Conservation (phyloP, 53 echinoderm and acorn worm species). For the Actinopyga echinites region DNA sequence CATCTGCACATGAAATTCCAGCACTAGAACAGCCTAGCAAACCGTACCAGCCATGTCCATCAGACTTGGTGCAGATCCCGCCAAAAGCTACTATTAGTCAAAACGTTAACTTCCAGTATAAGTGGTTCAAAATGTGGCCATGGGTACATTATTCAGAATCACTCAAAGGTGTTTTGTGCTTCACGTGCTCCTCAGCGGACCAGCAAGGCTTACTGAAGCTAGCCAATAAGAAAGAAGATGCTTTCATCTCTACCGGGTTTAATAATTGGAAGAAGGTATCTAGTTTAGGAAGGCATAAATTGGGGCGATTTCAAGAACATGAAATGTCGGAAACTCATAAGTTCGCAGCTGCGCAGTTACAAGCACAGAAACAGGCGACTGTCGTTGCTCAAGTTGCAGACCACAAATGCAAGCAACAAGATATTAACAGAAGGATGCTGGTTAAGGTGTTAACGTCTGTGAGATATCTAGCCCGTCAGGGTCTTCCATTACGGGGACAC, state of each 20-base stretch:
- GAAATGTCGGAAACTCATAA: conserved; percentile 26
- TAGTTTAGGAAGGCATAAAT: background rate
- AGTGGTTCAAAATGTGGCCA: conserved; percentile 49
- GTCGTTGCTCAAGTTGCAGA: background rate
- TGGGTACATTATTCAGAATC: conserved; percentile 46
- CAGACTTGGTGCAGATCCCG: conserved; percentile 1
- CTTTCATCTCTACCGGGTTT: conserved; percentile 55
- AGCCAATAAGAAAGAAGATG: conserved; percentile 39
- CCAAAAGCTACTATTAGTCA: conserved; percentile 44
- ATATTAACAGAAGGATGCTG: conserved; percentile 34
- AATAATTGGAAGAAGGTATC: conserved; percentile 62
- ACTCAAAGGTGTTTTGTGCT: conserved; percentile 39
- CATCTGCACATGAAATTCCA: background rate
- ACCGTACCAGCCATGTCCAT: conserved; percentile 13
- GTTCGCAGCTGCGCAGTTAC: background rate
- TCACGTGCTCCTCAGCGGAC: conserved; percentile 29
- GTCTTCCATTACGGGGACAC: conserved; percentile 49
- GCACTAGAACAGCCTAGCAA: background rate
- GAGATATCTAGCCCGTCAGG: conserved; percentile 46
- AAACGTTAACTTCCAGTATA: conserved; percentile 46
- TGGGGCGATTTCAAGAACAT: conserved; percentile 34
- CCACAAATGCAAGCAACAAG: background rate
- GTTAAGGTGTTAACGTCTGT: conserved; percentile 29
- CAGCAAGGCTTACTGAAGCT: conserved; percentile 22
- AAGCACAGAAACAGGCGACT: conserved; percentile 3